Conservation (phyloP, 2,888 invertebrate species). For the Dichetophora obliterata region DNA sequence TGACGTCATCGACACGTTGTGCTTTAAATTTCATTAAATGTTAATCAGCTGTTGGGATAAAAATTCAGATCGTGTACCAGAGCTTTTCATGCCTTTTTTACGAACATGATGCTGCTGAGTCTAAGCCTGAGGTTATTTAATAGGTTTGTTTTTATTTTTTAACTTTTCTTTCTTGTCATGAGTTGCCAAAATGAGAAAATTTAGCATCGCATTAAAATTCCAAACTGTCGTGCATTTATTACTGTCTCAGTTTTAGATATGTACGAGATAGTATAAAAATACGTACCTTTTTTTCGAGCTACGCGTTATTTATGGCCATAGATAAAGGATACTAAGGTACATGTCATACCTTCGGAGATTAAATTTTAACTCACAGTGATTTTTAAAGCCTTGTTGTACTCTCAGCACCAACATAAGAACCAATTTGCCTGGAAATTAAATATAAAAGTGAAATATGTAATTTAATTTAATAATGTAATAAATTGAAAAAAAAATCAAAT, state of each 20-base stretch:
- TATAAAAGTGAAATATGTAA: no score
- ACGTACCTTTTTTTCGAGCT: neutral
- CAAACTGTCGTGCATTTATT: constrained; percentile 10
- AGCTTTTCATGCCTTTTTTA: neutral
- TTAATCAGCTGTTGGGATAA: neutral
- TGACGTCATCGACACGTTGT: neutral
- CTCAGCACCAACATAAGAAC: no score
- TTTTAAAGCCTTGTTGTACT: no score
- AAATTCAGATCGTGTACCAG: neutral
- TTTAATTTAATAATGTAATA: neutral
- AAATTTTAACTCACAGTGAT: neutral
- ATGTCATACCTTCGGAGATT: neutral
- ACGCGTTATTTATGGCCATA: neutral
- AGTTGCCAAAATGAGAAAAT: neutral
- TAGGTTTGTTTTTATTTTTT: neutral
- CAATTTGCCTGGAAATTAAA: no score
- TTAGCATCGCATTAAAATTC: neutral
- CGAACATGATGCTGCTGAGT: neutral
- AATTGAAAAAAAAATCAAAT: neutral
- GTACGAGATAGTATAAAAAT: neutral
- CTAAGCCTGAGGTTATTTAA: neutral
- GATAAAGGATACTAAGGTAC: neutral
- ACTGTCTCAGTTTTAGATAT: neutral
- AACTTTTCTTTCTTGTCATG: neutral
- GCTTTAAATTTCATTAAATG: constrained; percentile 4